Percentiles rank a stretch among this genome's conserved stretches.
phyloP scores from a whole-genome alignment of 2,888 invertebrate genomes.

The Drosophila crucigera region DNA sequence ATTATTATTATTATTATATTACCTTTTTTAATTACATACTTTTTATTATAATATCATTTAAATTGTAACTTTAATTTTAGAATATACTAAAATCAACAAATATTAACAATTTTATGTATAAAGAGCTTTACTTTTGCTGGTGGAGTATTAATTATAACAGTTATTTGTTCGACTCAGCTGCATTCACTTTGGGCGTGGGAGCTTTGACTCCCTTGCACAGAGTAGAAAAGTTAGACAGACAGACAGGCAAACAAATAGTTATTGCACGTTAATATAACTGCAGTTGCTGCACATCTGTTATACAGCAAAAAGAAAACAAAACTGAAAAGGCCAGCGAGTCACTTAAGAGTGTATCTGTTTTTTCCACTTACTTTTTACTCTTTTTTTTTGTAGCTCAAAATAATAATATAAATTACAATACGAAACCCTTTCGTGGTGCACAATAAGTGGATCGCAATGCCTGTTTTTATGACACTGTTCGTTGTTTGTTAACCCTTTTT shows the following conservation, averaged over 20 bases:
- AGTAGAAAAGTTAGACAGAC: not conserved
- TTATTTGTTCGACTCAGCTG: not conserved
- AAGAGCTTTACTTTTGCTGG: not conserved
- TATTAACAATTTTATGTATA: not conserved
- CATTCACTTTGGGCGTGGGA: not conserved
- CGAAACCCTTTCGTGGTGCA: slow-evolving; percentile 45
- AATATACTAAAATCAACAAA: not conserved
- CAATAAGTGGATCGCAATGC: slow-evolving; percentile 37
- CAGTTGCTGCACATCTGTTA: not conserved
- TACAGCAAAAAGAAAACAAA: slow-evolving; percentile 7
- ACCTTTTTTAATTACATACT: too few relatives aligned
- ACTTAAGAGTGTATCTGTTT: slow-evolving; percentile 43
- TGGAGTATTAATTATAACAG: not conserved
- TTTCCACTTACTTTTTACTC: slow-evolving; percentile 1
- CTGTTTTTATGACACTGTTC: slow-evolving; percentile 20
- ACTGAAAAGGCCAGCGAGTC: slow-evolving; percentile 14
- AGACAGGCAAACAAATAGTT: not conserved
- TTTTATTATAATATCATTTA: not conserved
- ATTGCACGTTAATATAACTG: not conserved
- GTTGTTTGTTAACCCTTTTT: slow-evolving; percentile 57
- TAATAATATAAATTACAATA: slow-evolving; percentile 67
- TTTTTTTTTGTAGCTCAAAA: slow-evolving; percentile 48
- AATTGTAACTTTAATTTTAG: not conserved
- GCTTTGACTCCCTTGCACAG: not conserved
- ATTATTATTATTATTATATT: not conserved